Evolutionary conservation across 2,113 vertebrate genomes (phyloP), one percentile per base, ranked within the genome.

Genomic region (Micromys minutus): DNA sequence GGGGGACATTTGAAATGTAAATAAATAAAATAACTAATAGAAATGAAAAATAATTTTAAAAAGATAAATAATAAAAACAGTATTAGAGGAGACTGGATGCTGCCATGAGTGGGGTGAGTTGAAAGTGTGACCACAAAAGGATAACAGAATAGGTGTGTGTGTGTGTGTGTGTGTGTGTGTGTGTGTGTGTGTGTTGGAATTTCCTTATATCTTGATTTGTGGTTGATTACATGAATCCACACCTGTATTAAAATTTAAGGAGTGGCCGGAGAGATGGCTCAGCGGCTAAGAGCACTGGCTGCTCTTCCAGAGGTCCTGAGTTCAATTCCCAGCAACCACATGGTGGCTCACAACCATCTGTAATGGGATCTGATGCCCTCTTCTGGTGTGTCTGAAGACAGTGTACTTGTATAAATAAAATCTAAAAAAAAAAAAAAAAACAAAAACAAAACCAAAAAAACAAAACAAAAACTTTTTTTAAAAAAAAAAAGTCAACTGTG

Each of bases 71-170:
- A 84, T 59, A 63, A 45, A 83, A 83, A 84, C 39, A 63, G 29
- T 34, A 89, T 97, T 95, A 97, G 91, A 93, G 29, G 22, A 83
- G 87, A 95, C 84, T 13, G 31, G 57, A 89, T 84, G 34, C 69
- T 74, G 5, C 47, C 77, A 91, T 39, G 83, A 39, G 7, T 17
- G 34, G 77, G 57, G 45, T 67, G 36, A 36, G 29, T 88, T 72
- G 77, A 74, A 69, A 7, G 7, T 47, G 29, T 79, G 77, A 63
- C 61, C 45, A 2, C 31, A 77, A 83, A 93, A 59, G 26, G 2
- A 74, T 4, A 93, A 52, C 57, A 80, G 75, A 42, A 87, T 1
- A 22, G 52, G 91, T 65, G 84, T 0, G 19, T 6, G 4, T 22
- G 75, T 31, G 12, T 75, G 72, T 72, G n/a, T 72, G 72, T 47